Conservation (phyloP, 2,113 vertebrate species). For the Candoia aspera region DNA sequence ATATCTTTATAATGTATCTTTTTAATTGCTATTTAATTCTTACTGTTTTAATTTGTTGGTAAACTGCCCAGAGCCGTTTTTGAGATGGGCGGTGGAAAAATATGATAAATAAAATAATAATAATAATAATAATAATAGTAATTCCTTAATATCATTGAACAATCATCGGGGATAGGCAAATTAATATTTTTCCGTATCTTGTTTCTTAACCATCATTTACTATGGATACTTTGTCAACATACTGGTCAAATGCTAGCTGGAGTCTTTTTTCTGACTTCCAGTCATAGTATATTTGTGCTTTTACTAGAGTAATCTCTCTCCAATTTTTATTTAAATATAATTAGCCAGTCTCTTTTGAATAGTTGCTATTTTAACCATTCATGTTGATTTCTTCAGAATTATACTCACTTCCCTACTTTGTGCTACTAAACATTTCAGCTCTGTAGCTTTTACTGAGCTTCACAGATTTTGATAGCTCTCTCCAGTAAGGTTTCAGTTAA, state of each 20-base stretch:
- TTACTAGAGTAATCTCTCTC: background rate
- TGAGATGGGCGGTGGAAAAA: too few species aligned
- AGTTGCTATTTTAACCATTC: background rate
- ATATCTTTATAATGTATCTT: too few species aligned
- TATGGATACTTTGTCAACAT: background rate
- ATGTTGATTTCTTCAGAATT: background rate
- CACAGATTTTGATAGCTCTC: background rate
- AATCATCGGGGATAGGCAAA: background rate
- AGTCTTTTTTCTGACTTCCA: background rate
- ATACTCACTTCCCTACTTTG: background rate
- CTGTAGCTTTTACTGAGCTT: background rate
- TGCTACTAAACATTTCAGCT: background rate
- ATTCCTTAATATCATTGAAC: background rate
- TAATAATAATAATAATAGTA: background rate
- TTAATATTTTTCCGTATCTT: background rate
- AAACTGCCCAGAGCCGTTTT: too few species aligned
- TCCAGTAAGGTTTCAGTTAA: conserved; percentile 17
- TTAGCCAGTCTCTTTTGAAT: background rate
- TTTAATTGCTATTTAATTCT: too few species aligned
- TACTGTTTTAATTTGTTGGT: too few species aligned
- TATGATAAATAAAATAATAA: background rate
- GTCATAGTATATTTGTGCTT: background rate
- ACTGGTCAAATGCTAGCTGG: background rate
- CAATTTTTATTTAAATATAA: background rate
- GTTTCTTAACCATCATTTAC: background rate